Base-by-base conservation (phyloP, 2,888 invertebrate genomes). In the Apomyelois bistriatella region DNA sequence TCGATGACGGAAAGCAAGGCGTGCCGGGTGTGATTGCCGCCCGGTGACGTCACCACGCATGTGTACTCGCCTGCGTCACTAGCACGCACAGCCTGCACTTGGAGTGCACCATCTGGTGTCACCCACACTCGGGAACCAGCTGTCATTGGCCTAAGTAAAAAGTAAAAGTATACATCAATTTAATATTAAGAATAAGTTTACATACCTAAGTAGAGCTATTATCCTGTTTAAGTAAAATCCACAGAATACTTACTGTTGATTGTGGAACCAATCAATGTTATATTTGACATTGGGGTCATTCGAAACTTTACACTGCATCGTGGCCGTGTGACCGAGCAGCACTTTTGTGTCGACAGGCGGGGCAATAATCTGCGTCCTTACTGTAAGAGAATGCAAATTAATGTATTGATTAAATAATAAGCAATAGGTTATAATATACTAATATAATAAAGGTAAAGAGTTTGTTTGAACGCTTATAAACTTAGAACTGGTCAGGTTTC, bases 61-160 rank as follows among this genome's bases (percentile, higher is more conserved):
- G 95, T 95, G 88, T 99, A 99, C 59, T 94, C 93, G 48, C 99
- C 99, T 48, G 98, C 98, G 86, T 99, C 99, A 50, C 96, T 94
- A 1, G 97, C 97, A 56, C 97, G 92, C 48, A 97, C 97, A 17
- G 97, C 97, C 62, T 94, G 94, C 62, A 98, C 97, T 79, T 95
- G 95, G 62, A 98, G 86, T 16, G 96, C 96, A 5, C 98, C 98
- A 74, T 98, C 97, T 35, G 92, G 91, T 56, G 94, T 92, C 64
- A 96, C 93, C 74, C 93, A 93, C 54, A 96, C 93, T 55, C 96
- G 92, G 68, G 94, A 93, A 53, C 94, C 94, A 35, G 83, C 87
- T 59, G 85, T 88, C 90, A 90, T 88, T 38, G 90, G 74, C 65
- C 90, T 91, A 62, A 16, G 67, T 46, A 32, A 46, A 46, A 46